A percentile compares a stretch with the other conserved stretches of the same genome.
These are phyloP conservation scores for Nasalis larvatus DNA, from an alignment of 2,113 vertebrate genomes.

Conservation along the genomic window DNA sequence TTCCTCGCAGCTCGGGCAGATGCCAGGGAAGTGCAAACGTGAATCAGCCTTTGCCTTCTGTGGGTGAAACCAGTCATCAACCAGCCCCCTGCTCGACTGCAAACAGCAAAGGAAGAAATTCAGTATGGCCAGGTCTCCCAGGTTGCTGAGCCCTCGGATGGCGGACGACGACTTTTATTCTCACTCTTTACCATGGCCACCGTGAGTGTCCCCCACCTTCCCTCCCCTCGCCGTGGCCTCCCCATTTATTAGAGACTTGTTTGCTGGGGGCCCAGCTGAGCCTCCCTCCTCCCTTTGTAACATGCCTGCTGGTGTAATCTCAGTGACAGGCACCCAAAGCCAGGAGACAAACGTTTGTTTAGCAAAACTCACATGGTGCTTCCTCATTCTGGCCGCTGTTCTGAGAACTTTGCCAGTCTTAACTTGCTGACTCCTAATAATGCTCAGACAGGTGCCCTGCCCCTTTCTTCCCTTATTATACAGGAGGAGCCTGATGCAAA, in stretches of 20 bases:
- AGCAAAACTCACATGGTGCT: not conserved
- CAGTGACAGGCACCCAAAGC: not conserved
- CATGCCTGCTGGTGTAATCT: accelerated
- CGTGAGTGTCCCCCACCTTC: not conserved
- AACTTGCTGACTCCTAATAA: not conserved
- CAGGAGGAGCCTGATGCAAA: not conserved
- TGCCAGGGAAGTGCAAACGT: not conserved
- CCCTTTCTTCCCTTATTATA: not conserved
- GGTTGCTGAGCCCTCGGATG: not conserved
- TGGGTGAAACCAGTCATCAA: not conserved
- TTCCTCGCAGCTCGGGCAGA: not conserved
- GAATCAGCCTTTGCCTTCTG: not conserved
- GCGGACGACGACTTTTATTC: no score
- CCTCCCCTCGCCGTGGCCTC: not conserved
- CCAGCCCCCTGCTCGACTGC: not conserved
- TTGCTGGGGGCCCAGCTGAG: not conserved
- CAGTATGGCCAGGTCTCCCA: accelerated
- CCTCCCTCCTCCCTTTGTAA: not conserved
- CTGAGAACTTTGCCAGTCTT: not conserved
- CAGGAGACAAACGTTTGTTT: not conserved
- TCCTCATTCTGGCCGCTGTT: not conserved
- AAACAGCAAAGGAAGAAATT: not conserved
- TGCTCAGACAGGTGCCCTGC: no score
- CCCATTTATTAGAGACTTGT: not conserved
- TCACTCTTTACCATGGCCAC: not conserved